Evolutionary conservation across 2,113 vertebrate genomes (phyloP).

Genomic region (Periophthalmus modestus): DNA sequence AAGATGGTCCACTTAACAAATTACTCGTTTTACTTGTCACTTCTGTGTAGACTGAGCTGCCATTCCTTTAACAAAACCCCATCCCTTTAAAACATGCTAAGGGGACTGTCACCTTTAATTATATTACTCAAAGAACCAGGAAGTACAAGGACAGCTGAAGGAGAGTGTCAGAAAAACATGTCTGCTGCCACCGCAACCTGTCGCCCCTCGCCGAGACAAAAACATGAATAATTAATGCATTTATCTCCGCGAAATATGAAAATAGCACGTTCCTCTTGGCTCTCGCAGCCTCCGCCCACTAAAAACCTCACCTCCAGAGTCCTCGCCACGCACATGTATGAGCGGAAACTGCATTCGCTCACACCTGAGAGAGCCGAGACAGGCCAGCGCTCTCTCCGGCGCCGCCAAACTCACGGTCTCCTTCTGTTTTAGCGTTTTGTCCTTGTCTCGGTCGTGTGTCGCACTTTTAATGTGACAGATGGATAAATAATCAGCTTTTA

Average conservation of each 20-base stretch:
- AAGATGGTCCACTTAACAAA: not conserved
- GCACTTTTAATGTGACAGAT: not conserved
- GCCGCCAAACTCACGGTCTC: slow-evolving; percentile 51
- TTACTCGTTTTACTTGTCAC: not conserved
- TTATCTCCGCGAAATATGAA: not conserved
- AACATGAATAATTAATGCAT: slow-evolving; percentile 41
- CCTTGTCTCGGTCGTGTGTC: slow-evolving; percentile 28
- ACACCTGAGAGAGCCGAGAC: slow-evolving; percentile 48
- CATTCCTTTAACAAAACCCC: not conserved
- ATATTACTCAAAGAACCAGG: not conserved
- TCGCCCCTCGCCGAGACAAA: slow-evolving; percentile 5
- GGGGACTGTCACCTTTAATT: slow-evolving; percentile 5
- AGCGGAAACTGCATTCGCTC: slow-evolving; percentile 40
- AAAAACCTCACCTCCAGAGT: not conserved
- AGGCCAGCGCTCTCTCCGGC: slow-evolving; percentile 53
- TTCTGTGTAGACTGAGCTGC: not conserved
- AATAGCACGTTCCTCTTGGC: not conserved
- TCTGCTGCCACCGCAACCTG: not conserved
- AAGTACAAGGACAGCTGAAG: slow-evolving; percentile 10
- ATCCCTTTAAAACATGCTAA: not conserved
- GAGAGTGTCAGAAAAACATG: not conserved
- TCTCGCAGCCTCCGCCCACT: not conserved
- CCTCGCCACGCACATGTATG: not conserved
- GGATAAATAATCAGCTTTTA: slow-evolving; percentile 7
- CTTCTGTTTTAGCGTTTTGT: slow-evolving; percentile 28